phyloP scores from a whole-genome alignment of 1,140 invertebrate genomes.

The Chelonus insularis region DNA sequence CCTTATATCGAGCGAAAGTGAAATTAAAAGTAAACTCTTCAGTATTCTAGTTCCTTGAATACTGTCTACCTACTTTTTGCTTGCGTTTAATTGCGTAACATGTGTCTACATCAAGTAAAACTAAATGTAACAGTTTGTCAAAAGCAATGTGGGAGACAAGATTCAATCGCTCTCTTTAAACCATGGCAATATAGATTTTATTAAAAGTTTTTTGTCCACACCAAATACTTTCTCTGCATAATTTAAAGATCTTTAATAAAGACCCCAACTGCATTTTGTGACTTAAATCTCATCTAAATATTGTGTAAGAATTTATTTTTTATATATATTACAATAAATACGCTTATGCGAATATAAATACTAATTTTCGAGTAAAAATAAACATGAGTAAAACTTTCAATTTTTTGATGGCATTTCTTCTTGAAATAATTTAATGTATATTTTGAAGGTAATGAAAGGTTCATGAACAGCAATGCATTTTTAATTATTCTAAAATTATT shows the following conservation, averaged over 20 bases:
- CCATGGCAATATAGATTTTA: not conserved
- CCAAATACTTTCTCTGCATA: conserved; percentile 1
- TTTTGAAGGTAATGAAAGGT: no score
- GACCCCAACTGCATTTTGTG: not conserved
- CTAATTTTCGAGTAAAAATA: not conserved
- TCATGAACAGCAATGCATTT: no score
- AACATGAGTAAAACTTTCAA: no score
- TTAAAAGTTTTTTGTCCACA: not conserved
- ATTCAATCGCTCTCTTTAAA: not conserved
- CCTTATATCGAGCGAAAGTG: not conserved
- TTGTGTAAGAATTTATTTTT: not conserved
- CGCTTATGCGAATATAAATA: not conserved
- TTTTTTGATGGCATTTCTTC: no score
- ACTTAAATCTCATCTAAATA: not conserved
- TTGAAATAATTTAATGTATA: no score
- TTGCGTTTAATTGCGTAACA: not conserved
- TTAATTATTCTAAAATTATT: no score
- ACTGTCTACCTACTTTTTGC: conserved; percentile 1
- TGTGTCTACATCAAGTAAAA: not conserved
- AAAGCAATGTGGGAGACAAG: not conserved
- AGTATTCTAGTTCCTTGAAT: not conserved
- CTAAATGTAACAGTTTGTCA: not conserved
- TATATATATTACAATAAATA: not conserved
- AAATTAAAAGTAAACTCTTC: not conserved
- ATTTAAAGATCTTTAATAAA: not conserved